Evolutionary conservation across 2,888 invertebrate genomes (phyloP).

Genomic region (Bedellia somnulentella): DNA sequence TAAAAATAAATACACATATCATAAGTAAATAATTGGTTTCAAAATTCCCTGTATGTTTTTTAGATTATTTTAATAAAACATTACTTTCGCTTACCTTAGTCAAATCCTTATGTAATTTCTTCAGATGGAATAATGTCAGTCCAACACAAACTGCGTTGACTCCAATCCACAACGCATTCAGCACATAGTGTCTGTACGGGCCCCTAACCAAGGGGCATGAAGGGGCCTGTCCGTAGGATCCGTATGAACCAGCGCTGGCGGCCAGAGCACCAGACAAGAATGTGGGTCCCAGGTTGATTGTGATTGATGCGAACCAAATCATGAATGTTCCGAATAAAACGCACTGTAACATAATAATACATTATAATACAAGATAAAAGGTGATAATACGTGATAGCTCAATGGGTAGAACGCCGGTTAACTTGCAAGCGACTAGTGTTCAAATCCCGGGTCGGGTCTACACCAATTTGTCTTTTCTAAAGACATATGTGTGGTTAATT

Average conservation of each 20-base stretch:
- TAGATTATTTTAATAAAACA: no score
- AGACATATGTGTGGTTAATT: no score
- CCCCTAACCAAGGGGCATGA: constrained; percentile 86
- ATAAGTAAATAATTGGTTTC: no score
- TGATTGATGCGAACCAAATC: constrained; percentile 92
- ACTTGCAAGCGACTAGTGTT: no score
- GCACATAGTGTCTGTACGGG: constrained; percentile 85
- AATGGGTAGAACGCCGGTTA: no score
- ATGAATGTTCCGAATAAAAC: constrained; percentile 89
- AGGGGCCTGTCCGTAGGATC: constrained; percentile 71
- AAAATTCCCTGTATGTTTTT: no score
- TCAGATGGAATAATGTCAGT: constrained; percentile 80
- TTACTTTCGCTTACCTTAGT: constrained; percentile 72
- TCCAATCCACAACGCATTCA: constrained; percentile 88
- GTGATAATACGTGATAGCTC: no score
- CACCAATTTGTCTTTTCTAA: no score
- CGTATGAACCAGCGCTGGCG: constrained; percentile 72
- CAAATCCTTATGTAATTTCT: constrained; percentile 78
- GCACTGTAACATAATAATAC: constrained; percentile 64
- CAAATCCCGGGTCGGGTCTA: no score
- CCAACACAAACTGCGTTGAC: constrained; percentile 85
- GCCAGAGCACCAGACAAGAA: constrained; percentile 82
- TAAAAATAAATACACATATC: no score
- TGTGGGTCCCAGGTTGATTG: constrained; percentile 87
- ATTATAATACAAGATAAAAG: neutral